Percentiles rank a stretch among this genome's conserved stretches.
Evolutionary conservation across 2,888 invertebrate genomes (phyloP).

Genomic region (Octodonta nipae): DNA sequence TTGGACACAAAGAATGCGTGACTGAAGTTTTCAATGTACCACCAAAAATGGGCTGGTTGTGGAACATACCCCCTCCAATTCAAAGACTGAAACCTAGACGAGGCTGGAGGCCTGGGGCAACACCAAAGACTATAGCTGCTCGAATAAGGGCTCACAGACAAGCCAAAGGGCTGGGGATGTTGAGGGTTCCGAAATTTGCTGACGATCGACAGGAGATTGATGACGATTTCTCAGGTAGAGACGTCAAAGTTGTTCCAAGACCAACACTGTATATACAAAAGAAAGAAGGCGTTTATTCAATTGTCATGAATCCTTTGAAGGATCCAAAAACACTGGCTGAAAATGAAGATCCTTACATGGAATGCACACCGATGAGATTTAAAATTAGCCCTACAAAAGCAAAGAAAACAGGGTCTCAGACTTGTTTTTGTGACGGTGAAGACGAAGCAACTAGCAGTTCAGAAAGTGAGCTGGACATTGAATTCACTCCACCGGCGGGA

Average conservation of each 20-base stretch:
- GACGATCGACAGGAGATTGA: constrained; percentile 29
- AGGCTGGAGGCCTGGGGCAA: constrained; percentile 46
- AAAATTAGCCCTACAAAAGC: constrained; percentile 46
- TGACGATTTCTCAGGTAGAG: constrained; percentile 30
- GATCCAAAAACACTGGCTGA: constrained; percentile 43
- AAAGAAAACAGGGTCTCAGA: constrained; percentile 9
- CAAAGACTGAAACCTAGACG: constrained; percentile 31
- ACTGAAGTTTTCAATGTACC: constrained; percentile 43
- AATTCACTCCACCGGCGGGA: constrained; percentile 58
- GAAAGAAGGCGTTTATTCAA: constrained; percentile 49
- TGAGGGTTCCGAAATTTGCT: constrained; percentile 22
- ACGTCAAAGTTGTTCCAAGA: constrained; percentile 40
- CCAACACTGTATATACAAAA: constrained; percentile 52
- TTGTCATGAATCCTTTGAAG: constrained; percentile 54
- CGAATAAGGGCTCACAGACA: constrained; percentile 27
- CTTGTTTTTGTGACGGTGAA: constrained; percentile 18
- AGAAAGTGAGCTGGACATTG: constrained; percentile 55
- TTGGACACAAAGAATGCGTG: constrained; percentile 45
- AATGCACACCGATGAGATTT: constrained; percentile 55
- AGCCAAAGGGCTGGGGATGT: constrained; percentile 23
- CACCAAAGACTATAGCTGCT: constrained; percentile 37
- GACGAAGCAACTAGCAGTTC: constrained; percentile 29
- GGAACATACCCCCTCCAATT: constrained; percentile 37
- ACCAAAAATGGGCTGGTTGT: constrained; percentile 54
- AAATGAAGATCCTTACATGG: constrained; percentile 53